These are phyloP conservation scores for Sarcoramphus papa DNA, from an alignment of 2,797 vertebrate genomes.

Conservation along the genomic window DNA sequence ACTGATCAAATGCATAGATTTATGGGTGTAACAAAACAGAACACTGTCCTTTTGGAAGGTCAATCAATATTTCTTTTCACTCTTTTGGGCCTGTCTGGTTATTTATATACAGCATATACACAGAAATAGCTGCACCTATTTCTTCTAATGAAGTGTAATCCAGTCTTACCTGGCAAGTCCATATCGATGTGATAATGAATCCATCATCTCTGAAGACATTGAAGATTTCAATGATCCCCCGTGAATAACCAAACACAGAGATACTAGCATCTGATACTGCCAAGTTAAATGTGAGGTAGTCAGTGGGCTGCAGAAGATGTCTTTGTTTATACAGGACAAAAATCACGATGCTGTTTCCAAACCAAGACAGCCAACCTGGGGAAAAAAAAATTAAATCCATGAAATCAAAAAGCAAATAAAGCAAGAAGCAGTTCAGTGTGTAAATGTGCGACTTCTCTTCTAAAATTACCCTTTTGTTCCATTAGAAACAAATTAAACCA, in stretches of 20 bases:
- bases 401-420: not conserved
- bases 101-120: not conserved
- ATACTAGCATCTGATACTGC: conserved; percentile 86
- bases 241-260: conserved; percentile 85
- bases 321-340: conserved; percentile 86
- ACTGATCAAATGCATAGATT: not conserved
- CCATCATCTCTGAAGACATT: conserved; percentile 85
- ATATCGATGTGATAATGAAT: conserved; percentile 84
- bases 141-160: not conserved
- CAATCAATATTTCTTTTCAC: not conserved
- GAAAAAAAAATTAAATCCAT: conserved; percentile 17
- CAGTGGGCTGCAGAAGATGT: conserved; percentile 79
- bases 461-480: not conserved
- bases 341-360: conserved; percentile 87
- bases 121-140: not conserved
- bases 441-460: not conserved
- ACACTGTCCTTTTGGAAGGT: not conserved
- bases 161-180: conserved; percentile 84
- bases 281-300: conserved; percentile 86
- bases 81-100: not conserved
- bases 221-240: conserved; percentile 87
- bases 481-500: not conserved
- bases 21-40: not conserved
- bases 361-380: conserved; percentile 87
- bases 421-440: not conserved